Conservation (phyloP, 1,140 invertebrate genomes). For the Pseudomyrmex flavicornis region DNA sequence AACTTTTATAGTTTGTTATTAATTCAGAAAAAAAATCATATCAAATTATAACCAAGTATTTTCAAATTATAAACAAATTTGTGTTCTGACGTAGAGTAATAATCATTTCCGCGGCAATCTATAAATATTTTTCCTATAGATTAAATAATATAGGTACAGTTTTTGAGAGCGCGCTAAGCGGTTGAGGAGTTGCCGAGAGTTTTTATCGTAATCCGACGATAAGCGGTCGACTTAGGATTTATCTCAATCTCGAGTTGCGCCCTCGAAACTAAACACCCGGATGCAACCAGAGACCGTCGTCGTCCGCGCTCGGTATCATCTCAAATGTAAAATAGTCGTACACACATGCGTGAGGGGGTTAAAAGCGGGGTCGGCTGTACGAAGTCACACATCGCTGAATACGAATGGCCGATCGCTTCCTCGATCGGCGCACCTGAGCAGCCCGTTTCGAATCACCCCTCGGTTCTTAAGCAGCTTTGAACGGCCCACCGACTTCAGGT, state of each 20-base stretch:
- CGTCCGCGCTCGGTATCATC: constrained; percentile 42
- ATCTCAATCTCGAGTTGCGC: constrained; percentile 38
- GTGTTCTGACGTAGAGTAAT: background rate
- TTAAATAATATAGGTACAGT: background rate
- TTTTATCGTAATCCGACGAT: constrained; percentile 25
- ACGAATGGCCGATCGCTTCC: constrained; percentile 46
- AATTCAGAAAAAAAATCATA: no score
- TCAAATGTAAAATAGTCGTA: constrained; percentile 58
- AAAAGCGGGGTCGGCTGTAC: constrained; percentile 3
- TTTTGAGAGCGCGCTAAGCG: background rate
- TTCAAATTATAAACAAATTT: no score
- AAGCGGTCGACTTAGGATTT: constrained; percentile 12
- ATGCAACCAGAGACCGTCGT: constrained; percentile 21
- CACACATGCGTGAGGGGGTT: background rate
- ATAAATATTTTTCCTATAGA: background rate
- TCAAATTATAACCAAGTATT: no score
- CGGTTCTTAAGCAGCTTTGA: constrained; percentile 4
- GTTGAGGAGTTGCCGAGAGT: constrained; percentile 4
- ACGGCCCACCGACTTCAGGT: constrained; percentile 5
- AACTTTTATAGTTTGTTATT: no score
- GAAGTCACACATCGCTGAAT: constrained; percentile 59
- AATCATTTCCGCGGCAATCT: background rate
- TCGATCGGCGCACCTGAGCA: constrained; percentile 55
- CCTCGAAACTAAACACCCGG: constrained; percentile 14
- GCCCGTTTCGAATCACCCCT: constrained; percentile 20